phyloP scores from a whole-genome alignment of 2,888 invertebrate species.

The Dolichomitus sp. region DNA sequence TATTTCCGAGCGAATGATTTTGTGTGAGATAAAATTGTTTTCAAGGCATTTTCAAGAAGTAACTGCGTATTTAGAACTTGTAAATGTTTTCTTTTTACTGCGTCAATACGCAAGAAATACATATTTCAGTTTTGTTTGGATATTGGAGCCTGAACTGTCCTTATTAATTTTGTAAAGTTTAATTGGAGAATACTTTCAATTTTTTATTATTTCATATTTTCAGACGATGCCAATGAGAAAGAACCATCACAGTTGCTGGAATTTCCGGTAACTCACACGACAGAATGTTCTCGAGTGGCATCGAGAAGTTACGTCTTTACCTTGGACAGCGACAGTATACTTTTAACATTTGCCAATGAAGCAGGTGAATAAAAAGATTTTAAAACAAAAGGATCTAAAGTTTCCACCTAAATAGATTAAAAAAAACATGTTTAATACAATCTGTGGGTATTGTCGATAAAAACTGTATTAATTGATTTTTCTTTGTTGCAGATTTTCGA shows the following conservation, averaged over 20 bases:
- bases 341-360: constrained; percentile 90
- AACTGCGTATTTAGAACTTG: not conserved
- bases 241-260: constrained; percentile 87
- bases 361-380: constrained; percentile 83
- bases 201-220: constrained; percentile 36
- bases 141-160: not conserved
- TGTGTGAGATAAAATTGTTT: not conserved
- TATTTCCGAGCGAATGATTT: not conserved
- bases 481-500: constrained; percentile 89
- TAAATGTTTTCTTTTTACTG: not conserved
- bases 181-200: constrained; percentile 3
- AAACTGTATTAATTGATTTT: not conserved
- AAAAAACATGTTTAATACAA: not conserved
- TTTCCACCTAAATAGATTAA: not conserved
- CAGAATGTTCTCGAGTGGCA: constrained; percentile 92
- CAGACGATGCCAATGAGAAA: constrained; percentile 78
- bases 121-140: not conserved
- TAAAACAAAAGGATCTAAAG: not conserved
- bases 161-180: not conserved
- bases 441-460: not conserved
- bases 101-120: not conserved
- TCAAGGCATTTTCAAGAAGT: not conserved
- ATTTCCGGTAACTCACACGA: constrained; percentile 90
- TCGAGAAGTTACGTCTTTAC: constrained; percentile 91
- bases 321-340: constrained; percentile 91